These are phyloP conservation scores for Neofelis nebulosa DNA, from an alignment of 2,113 vertebrate species.

Conservation along the genomic window DNA sequence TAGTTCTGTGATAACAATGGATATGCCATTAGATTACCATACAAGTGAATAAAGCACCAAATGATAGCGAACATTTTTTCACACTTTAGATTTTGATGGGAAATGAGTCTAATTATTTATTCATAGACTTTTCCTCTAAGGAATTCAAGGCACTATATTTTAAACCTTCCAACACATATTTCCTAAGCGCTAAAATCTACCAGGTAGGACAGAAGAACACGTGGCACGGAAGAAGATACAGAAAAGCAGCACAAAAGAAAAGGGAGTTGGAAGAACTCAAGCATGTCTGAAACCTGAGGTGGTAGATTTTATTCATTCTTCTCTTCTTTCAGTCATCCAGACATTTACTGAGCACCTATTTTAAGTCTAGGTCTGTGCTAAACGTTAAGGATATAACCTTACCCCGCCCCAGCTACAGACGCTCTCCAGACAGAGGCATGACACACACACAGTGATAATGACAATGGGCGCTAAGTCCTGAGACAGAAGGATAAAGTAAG, in stretches of 20 bases:
- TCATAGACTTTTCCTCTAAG: slow-evolving; percentile 77
- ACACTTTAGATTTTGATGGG: slow-evolving; percentile 77
- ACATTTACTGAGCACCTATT: neutral
- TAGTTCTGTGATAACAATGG: slow-evolving; percentile 75
- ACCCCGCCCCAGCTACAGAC: neutral
- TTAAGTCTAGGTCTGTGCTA: neutral
- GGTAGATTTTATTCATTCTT: slow-evolving; percentile 34
- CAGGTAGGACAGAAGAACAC: slow-evolving; percentile 48
- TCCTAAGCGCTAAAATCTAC: slow-evolving; percentile 68
- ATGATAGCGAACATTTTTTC: slow-evolving; percentile 72
- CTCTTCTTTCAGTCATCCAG: slow-evolving; percentile 39
- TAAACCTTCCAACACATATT: slow-evolving; percentile 71
- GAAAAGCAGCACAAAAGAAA: slow-evolving; percentile 55
- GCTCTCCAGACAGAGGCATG: neutral
- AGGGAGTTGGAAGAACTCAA: neutral
- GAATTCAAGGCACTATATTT: slow-evolving; percentile 71
- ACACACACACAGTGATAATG: neutral
- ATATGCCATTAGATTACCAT: slow-evolving; percentile 78
- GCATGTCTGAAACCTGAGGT: neutral
- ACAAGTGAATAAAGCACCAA: slow-evolving; percentile 76
- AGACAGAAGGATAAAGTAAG: neutral
- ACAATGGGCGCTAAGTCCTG: neutral
- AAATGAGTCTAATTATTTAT: slow-evolving; percentile 83
- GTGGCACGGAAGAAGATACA: slow-evolving; percentile 32
- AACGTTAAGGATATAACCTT: slow-evolving; percentile 14